Evolutionary conservation across 2,113 vertebrate species (phyloP).

Genomic region (Calyptomena viridis): DNA sequence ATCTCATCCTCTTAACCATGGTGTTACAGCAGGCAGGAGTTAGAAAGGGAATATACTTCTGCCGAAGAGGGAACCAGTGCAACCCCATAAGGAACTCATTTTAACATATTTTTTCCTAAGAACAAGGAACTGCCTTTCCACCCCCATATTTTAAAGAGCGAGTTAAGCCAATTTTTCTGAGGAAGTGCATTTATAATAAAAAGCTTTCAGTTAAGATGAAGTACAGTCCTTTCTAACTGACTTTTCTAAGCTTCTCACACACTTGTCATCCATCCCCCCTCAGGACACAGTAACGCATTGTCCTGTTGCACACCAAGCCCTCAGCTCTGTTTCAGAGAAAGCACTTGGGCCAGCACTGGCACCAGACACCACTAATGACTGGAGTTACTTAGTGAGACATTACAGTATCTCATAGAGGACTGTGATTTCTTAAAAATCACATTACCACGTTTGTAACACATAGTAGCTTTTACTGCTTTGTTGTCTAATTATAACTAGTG

Average conservation of each 20-base stretch:
- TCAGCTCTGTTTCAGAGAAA: background rate
- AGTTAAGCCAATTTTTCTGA: background rate
- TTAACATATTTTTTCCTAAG: background rate
- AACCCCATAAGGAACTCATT: rapidly evolving
- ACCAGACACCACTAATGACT: background rate
- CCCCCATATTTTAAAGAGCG: background rate
- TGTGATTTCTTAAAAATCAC: background rate
- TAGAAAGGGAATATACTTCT: rapidly evolving
- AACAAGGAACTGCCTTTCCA: background rate
- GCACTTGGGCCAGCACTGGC: background rate
- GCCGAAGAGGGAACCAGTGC: background rate
- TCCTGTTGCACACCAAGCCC: background rate
- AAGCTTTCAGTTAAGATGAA: background rate
- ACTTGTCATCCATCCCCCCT: background rate
- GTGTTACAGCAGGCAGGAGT: no score
- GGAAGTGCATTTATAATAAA: background rate
- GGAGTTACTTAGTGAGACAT: background rate
- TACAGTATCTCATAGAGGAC: background rate
- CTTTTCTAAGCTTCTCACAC: background rate
- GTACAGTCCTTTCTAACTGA: background rate
- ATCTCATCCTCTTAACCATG: background rate
- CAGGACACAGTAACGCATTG: background rate
- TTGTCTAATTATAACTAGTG: background rate
- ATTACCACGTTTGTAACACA: background rate
- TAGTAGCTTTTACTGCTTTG: background rate